These are phyloP conservation scores for Alouatta palliata DNA, from an alignment of 2,113 vertebrate genomes.

Conservation along the genomic window DNA sequence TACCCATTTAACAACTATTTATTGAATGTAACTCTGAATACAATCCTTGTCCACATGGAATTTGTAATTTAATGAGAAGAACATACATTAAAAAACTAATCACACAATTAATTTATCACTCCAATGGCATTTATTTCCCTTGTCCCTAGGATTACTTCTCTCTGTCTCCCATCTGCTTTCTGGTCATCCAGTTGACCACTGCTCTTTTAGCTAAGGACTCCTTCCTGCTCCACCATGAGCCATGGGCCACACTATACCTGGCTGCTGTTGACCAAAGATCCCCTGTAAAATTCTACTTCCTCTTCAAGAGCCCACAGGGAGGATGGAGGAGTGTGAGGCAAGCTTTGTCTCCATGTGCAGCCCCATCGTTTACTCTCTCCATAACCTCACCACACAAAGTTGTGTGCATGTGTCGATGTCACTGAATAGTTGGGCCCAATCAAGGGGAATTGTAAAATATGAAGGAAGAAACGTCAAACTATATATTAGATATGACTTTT, in stretches of 20 bases:
- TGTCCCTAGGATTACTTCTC: neutral
- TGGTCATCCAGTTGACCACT: neutral
- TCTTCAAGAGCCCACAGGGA: neutral
- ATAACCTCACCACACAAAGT: neutral
- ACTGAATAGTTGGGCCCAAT: neutral
- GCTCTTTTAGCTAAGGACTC: neutral
- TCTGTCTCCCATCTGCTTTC: neutral
- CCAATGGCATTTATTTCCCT: neutral
- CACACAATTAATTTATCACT: neutral
- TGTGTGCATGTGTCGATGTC: neutral
- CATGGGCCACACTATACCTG: accelerated
- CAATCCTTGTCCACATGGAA: accelerated
- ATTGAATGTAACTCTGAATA: neutral
- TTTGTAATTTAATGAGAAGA: neutral
- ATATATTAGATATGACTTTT: neutral
- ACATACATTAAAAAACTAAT: neutral
- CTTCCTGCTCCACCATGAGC: neutral
- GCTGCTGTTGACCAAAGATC: neutral
- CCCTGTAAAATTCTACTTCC: neutral
- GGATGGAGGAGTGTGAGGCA: accelerated
- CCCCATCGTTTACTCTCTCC: neutral
- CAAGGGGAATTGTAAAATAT: neutral
- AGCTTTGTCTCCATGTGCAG: neutral
- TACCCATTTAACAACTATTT: neutral
- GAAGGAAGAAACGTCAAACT: neutral